Evolutionary conservation across 30 jellyfish, hydroid and myxozoan species (phyloP).

Genomic region (Mastigias papua): DNA sequence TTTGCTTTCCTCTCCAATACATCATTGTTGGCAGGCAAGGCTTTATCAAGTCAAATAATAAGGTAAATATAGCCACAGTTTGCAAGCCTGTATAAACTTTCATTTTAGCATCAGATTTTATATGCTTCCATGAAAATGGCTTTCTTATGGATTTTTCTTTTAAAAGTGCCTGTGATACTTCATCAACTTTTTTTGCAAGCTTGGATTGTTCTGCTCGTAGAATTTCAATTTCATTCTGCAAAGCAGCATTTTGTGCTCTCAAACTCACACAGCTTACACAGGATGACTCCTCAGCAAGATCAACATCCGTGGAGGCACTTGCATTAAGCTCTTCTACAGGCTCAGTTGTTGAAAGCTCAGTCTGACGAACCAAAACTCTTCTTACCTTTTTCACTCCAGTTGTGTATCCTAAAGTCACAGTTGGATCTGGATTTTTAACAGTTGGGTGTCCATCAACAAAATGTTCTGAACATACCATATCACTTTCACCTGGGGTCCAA

Average conservation of each 20-base stretch:
- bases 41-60: constrained; percentile 11
- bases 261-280: not conserved
- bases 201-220: not conserved
- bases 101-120: constrained; percentile 33
- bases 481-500: not conserved
- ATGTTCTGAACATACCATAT: not conserved
- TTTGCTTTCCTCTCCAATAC: not conserved
- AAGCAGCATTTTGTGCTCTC: not conserved
- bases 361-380: not conserved
- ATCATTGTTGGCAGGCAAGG: constrained; percentile 26
- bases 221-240: not conserved
- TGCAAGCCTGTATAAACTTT: constrained; percentile 36
- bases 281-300: constrained; percentile 16
- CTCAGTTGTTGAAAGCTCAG: not conserved
- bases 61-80: constrained; percentile 32
- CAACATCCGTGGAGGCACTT: not conserved
- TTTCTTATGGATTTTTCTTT: not conserved
- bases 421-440: not conserved
- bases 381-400: not conserved
- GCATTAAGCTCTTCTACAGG: not conserved
- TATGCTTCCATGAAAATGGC: constrained; percentile 11
- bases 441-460: not conserved
- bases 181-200: not conserved
- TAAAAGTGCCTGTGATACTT: not conserved
- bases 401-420: not conserved